Percentiles rank a stretch among this genome's conserved stretches.
Conservation (phyloP, 2,113 vertebrate genomes). For the Callipepla californica region DNA sequence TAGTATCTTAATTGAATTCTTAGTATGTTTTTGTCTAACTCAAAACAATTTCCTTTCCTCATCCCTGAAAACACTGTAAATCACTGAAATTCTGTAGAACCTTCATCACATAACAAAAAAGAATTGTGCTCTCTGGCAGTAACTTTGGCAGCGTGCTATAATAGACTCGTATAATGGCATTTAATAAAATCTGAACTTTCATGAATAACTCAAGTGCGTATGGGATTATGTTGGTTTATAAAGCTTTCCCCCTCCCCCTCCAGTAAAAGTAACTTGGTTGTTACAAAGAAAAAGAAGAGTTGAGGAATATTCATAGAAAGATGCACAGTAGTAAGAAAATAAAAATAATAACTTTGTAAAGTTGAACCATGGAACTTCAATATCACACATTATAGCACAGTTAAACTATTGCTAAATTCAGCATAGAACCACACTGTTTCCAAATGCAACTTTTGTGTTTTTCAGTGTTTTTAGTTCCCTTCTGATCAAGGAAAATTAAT, state of each 20-base stretch:
- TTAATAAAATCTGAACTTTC: neutral
- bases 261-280: neutral
- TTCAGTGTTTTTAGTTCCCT: neutral
- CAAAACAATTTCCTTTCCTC: neutral
- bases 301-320: neutral
- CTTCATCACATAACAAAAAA: neutral
- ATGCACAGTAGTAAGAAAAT: neutral
- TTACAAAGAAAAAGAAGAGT: neutral
- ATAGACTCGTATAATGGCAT: fast-evolving
- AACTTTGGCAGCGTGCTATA: neutral
- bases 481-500: neutral
- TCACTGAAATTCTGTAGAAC: neutral
- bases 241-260: too few species aligned
- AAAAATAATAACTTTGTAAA: neutral
- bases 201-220: neutral
- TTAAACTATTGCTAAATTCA: neutral
- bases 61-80: neutral
- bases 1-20: neutral
- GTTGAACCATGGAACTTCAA: neutral
- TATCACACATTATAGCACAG: neutral
- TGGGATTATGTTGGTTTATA: neutral
- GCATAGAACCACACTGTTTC: neutral
- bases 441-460: neutral
- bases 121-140: neutral
- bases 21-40: neutral